These are phyloP conservation scores for Eupithecia vulgata DNA, from an alignment of 2,888 invertebrate species.

Conservation along the genomic window DNA sequence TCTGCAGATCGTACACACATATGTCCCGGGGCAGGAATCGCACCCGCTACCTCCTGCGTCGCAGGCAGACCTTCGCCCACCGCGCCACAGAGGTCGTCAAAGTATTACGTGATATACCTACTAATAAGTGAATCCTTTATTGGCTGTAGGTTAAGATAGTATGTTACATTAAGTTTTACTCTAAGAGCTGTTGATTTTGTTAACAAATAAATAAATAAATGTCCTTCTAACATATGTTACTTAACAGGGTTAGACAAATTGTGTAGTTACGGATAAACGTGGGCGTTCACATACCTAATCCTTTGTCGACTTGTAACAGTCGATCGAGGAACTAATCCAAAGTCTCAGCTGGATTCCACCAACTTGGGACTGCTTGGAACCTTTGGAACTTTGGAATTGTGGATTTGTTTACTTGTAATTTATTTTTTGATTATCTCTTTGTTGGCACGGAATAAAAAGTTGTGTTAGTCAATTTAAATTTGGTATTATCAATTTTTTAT, in stretches of 20 bases:
- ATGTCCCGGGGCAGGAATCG: too few species aligned
- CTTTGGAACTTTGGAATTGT: constrained; percentile 1
- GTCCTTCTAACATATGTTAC: background rate
- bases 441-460: background rate
- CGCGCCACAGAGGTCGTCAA: too few species aligned
- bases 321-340: constrained; percentile 14
- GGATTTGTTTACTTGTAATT: constrained; percentile 5
- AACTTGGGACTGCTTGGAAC: constrained; percentile 11
- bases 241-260: background rate
- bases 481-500: background rate
- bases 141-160: too few species aligned
- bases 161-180: too few species aligned
- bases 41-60: too few species aligned
- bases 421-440: background rate
- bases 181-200: too few species aligned
- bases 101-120: too few species aligned
- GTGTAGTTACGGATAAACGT: constrained; percentile 6
- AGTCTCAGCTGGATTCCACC: constrained; percentile 11
- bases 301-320: constrained; percentile 17
- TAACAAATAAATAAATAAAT: too few species aligned
- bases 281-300: constrained; percentile 2
- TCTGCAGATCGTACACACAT: too few species aligned
- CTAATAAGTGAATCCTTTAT: too few species aligned
- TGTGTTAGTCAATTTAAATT: background rate
- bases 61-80: too few species aligned